Conservation (phyloP, 2,888 invertebrate species). For the Pandemis corylana region DNA sequence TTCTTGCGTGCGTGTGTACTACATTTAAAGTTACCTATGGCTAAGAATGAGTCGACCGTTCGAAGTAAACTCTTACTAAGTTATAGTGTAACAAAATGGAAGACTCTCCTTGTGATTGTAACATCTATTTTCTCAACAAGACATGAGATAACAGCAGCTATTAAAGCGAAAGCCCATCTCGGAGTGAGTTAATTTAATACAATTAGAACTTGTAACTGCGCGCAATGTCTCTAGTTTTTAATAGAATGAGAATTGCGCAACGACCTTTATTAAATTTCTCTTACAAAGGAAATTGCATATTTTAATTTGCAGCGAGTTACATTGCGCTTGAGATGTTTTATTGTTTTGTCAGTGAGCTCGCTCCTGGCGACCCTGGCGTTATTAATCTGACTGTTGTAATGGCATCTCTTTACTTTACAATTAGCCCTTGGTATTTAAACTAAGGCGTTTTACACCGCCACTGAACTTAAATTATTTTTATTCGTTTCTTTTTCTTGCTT, state of each 20-base stretch:
- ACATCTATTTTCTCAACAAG: not conserved
- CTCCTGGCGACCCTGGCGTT: not conserved
- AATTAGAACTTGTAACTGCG: not conserved
- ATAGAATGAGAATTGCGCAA: not conserved
- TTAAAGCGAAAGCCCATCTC: not conserved
- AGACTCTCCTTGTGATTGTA: not conserved
- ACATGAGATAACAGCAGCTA: not conserved
- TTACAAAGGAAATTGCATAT: not conserved
- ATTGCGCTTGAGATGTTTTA: not conserved
- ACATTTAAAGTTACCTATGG: too few relatives aligned
- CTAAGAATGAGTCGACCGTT: too few relatives aligned
- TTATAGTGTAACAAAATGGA: not conserved
- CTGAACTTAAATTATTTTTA: too few relatives aligned
- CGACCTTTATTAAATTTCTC: conserved; percentile 7
- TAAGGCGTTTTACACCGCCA: too few relatives aligned
- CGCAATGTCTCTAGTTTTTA: conserved; percentile 3
- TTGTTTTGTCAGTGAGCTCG: conserved; percentile 2
- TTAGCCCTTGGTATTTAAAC: too few relatives aligned
- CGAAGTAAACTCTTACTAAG: not conserved
- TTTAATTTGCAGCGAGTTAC: conserved; percentile 1
- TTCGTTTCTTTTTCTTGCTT: too few relatives aligned
- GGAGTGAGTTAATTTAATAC: not conserved
- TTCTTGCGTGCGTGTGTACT: not conserved
- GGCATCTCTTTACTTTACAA: too few relatives aligned
- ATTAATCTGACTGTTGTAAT: not conserved